Evolutionary conservation across 2,797 vertebrate species (phyloP).

Genomic region (Labeo calbasu): DNA sequence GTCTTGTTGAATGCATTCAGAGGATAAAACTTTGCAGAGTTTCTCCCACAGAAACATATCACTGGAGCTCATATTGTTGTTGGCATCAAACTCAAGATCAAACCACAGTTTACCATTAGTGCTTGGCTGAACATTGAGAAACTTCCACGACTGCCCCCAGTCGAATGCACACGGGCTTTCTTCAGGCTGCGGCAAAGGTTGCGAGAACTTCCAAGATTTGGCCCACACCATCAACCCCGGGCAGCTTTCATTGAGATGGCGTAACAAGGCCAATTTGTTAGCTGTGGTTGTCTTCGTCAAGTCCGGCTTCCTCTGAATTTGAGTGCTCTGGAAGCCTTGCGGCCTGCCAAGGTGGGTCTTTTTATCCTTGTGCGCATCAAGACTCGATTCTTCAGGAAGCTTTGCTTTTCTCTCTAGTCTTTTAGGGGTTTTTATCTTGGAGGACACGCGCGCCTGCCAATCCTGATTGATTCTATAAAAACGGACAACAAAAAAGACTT

Average conservation of each 20-base stretch:
- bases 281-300: conserved; percentile 41
- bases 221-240: conserved; percentile 67
- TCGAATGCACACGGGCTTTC: conserved; percentile 45
- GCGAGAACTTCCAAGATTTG: conserved; percentile 71
- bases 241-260: conserved; percentile 61
- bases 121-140: conserved; percentile 65
- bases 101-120: conserved; percentile 63
- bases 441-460: conserved; percentile 62
- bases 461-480: conserved; percentile 71
- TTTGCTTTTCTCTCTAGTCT: conserved; percentile 62
- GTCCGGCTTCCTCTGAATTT: conserved; percentile 32
- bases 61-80: conserved; percentile 39
- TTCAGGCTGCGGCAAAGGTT: conserved; percentile 55
- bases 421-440: conserved; percentile 55
- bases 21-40: conserved; percentile 44
- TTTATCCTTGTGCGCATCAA: conserved; percentile 36
- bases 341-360: conserved; percentile 13
- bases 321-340: conserved; percentile 39
- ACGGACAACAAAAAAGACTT: background rate
- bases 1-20: conserved; percentile 46
- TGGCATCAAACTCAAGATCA: conserved; percentile 53
- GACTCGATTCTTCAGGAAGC: conserved; percentile 32
- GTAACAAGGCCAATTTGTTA: conserved; percentile 53
- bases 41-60: conserved; percentile 60
- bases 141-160: conserved; percentile 73